Evolutionary conservation across 2,113 vertebrate genomes (phyloP), one percentile per base, ranked within the genome.

Genomic region (Misgurnus anguillicaudatus): DNA sequence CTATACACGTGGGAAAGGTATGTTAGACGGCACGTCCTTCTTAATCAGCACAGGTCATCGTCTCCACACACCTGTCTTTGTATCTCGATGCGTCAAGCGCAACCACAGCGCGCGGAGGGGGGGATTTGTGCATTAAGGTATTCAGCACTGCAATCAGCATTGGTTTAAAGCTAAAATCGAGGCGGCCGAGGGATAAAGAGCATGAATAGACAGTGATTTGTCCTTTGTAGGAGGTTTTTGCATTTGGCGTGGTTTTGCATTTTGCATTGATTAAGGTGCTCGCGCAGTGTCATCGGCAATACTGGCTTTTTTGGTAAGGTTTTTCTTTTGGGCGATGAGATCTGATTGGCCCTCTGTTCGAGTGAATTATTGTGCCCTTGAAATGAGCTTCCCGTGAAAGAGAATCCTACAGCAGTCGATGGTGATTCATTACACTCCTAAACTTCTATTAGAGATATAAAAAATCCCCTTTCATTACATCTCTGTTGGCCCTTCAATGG

Each of bases 401-500:
- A 47, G 76, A 81, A 83, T 81, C 79, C 84, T 57, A 76, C 70
- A 74, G 64, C 73, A 78, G 79, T 74, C 79, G 45, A 47, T 61
- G 62, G 82, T 84, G 72, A 83, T 80, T 79, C 78, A 87, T 79
- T 72, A 68, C 62, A 24, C 45, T 61, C 69, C 48, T 48, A 58
- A 24, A 48, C 48, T 82, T 81, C 69, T 83, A 77, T 83, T 83
- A 81, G 68, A 82, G 82, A 75, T 84, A 81, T 84, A 82, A 80
- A n/a, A 84, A 81, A 83, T 75, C 75, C 76, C 72, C 51, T 78
- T 75, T 85, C 83, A 77, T 83, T 51, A 47, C 76, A 83, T 82
- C 75, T 83, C 76, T 83, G 73, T 64, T 73, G 73, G 80, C 78
- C 55, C 68, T 71, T 63, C 61, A 73, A 53, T 61, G 19, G 68